Evolutionary conservation across 2,797 vertebrate species (phyloP).

Genomic region (Anas flavirostris): DNA sequence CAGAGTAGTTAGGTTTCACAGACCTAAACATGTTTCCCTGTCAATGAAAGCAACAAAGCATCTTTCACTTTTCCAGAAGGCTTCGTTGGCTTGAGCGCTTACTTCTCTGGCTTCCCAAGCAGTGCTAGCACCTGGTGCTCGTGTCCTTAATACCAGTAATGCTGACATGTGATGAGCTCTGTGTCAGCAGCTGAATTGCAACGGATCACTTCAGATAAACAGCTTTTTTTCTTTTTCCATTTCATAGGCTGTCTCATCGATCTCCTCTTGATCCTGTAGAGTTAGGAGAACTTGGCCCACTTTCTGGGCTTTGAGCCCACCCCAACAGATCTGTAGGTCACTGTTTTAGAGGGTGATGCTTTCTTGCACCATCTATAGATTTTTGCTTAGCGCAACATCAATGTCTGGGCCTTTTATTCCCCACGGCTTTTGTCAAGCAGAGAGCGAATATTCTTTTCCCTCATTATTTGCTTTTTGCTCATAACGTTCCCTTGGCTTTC

Average conservation of each 20-base stretch:
- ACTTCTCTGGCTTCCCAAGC: background rate
- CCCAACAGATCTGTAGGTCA: conserved; percentile 36
- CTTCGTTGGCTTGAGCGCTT: background rate
- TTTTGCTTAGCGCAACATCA: conserved; percentile 42
- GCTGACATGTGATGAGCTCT: background rate
- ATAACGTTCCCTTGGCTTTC: conserved; percentile 38
- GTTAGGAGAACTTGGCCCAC: background rate
- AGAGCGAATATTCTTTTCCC: background rate
- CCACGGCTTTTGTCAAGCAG: conserved; percentile 6
- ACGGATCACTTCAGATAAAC: conserved; percentile 10
- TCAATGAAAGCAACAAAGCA: background rate
- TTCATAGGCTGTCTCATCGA: conserved; percentile 41
- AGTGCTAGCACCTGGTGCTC: background rate
- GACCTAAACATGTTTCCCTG: background rate
- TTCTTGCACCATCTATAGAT: conserved; percentile 51
- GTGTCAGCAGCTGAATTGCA: background rate
- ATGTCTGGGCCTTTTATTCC: conserved; percentile 12
- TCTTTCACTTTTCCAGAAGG: background rate
- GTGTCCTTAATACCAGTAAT: background rate
- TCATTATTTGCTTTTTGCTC: conserved; percentile 36
- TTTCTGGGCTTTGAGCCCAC: conserved; percentile 15
- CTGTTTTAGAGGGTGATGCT: conserved; percentile 45
- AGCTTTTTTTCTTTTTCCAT: conserved; percentile 38
- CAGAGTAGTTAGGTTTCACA: background rate
- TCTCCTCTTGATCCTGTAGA: conserved; percentile 35